A percentile compares a stretch with the other conserved stretches of the same genome.
Evolutionary conservation across 23 tunicate genomes (phyloP).

Genomic region (Clavelina lepadiformis): DNA sequence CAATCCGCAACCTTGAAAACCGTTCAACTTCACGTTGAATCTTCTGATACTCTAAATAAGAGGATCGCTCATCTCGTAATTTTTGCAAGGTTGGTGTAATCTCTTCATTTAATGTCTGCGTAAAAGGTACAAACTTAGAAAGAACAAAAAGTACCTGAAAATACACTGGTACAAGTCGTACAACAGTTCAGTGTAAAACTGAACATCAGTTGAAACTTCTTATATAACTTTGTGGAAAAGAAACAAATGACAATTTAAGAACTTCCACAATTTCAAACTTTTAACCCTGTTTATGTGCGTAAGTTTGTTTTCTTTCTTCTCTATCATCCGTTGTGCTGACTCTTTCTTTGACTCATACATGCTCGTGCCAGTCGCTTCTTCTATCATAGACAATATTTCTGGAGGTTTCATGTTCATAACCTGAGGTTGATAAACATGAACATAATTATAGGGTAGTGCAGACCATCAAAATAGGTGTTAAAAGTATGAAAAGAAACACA

Average conservation of each 20-base stretch:
- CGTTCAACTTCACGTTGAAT: conserved; percentile 79
- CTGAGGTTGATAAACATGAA: conserved; percentile 9
- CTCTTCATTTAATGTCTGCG: conserved; percentile 72
- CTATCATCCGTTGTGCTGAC: conserved; percentile 77
- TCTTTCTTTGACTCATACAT: conserved; percentile 96
- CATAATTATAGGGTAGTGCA: too few relatives aligned
- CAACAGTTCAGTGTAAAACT: not conserved
- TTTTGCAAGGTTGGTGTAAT: conserved; percentile 79
- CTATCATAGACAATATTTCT: conserved; percentile 94
- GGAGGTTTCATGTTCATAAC: conserved; percentile 99
- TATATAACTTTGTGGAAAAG: not conserved
- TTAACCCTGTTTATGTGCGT: conserved; percentile 41
- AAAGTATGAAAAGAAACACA: too few relatives aligned
- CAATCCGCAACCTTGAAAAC: conserved; percentile 47
- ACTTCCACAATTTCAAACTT: not conserved
- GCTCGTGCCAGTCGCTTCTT: conserved; percentile 96
- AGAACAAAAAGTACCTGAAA: not conserved
- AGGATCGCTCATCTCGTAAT: conserved; percentile 71
- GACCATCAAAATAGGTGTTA: too few relatives aligned
- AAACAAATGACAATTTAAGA: not conserved
- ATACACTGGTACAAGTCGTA: not conserved
- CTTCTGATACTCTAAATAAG: conserved; percentile 70
- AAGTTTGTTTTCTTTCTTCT: conserved; percentile 84
- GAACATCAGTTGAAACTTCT: not conserved
- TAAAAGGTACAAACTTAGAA: not conserved